Evolutionary conservation across 2,888 invertebrate species (phyloP), one percentile per base, ranked within the genome.

Genomic region (Drosophila lutescens): DNA sequence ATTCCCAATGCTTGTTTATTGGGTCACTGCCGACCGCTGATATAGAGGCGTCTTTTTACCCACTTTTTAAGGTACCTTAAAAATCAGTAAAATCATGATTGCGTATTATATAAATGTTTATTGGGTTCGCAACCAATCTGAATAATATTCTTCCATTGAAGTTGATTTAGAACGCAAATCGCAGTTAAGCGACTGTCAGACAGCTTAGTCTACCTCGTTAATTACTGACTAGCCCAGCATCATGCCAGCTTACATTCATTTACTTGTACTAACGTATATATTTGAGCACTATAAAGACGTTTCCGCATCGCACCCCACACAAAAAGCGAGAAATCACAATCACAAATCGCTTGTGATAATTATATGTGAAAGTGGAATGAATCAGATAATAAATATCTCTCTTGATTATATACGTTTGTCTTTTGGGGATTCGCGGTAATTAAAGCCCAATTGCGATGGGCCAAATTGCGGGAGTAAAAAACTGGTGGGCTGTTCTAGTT

Each of bases 251-350:
- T 46, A 46, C 23, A 62, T 51, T 43, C 15, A 51, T 36, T 50
- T 30, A 5, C 23, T 10, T 3, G 17, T 38, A 41, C 59, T 40
- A 60, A 59, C 30, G n/a, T 17, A 43, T 30, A 7, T 9, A 44
- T 65, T 67, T 36, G 12, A 43, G 17, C n/a, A 40, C 36, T 61
- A 23, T 36, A 51, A 57, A 59, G 26, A 53, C 63, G 58, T 70
- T 80, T 83, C 83, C 83, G 80, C 69, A 68, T 80, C 44, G 38
- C 54, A 40, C 44, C 44, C 55, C 36, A 43, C 30, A 57, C 41
- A 30, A 62, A 13, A 13, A 36, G 15, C n/a, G 10, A 30, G 34
- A 50, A 36, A 26, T 36, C 17, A n/a, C 32, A 47, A 49, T 36
- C 36, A 38, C 36, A 47, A 26, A 30, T 49, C 41, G 26, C 13